Evolutionary conservation across 2,888 invertebrate species (phyloP).

Genomic region (Escarpia spicata): DNA sequence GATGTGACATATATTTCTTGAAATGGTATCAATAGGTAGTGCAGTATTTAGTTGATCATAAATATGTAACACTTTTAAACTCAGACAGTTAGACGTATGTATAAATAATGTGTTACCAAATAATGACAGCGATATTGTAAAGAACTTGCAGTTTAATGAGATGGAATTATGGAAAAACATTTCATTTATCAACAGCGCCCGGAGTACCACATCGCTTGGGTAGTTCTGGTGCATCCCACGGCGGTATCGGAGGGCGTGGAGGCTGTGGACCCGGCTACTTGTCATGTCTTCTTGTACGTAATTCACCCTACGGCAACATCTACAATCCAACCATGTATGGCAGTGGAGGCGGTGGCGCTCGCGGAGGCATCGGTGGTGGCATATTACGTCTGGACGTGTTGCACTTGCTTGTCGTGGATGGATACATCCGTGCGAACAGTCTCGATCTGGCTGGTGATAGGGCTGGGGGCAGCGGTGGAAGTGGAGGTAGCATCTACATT

Average conservation of each 20-base stretch:
- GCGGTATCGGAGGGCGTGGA: conserved; percentile 51
- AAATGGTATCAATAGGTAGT: no score
- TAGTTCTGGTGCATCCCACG: conserved; percentile 50
- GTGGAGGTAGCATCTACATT: conserved; percentile 39
- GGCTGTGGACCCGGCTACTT: conserved; percentile 40
- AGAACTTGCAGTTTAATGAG: background rate
- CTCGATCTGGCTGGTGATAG: conserved; percentile 32
- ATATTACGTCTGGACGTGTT: conserved; percentile 42
- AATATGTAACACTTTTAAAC: no score
- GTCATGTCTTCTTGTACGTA: conserved; percentile 32
- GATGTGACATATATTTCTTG: no score
- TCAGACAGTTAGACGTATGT: no score
- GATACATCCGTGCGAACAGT: conserved; percentile 48
- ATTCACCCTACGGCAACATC: conserved; percentile 48
- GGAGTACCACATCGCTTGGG: conserved; percentile 46
- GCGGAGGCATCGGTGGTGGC: conserved; percentile 50
- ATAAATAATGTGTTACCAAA: no score
- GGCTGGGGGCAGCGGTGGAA: conserved; percentile 32
- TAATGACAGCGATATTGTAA: no score
- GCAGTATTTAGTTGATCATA: no score
- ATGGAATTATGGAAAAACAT: background rate
- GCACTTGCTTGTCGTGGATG: conserved; percentile 46
- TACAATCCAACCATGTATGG: conserved; percentile 46
- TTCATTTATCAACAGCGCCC: conserved; percentile 35
- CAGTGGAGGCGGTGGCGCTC: conserved; percentile 46